phyloP scores from a whole-genome alignment of 2,888 invertebrate species.

The Lathronympha strigana region DNA sequence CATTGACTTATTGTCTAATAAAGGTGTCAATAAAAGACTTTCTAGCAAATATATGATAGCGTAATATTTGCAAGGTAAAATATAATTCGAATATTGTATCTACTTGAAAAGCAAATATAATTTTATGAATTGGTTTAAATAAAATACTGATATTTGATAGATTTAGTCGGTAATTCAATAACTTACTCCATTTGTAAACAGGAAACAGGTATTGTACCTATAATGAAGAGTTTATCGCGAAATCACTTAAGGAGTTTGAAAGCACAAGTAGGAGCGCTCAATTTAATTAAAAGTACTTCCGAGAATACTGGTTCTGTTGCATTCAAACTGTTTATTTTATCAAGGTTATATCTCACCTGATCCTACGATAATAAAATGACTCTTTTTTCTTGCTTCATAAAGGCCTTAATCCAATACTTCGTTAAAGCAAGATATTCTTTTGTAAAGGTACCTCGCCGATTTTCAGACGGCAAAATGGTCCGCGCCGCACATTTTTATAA shows the following conservation, averaged over 20 bases:
- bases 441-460: constrained; percentile 8
- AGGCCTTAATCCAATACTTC: not conserved
- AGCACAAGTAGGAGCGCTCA: constrained; percentile 62
- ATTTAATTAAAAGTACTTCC: constrained; percentile 70
- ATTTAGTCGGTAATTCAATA: not conserved
- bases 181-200: constrained; percentile 24
- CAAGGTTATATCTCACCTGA: not conserved
- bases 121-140: no score
- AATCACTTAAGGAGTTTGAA: constrained; percentile 69
- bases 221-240: constrained; percentile 65
- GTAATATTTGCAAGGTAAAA: no score
- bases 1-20: no score
- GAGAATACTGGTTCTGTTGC: constrained; percentile 34
- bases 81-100: no score
- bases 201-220: constrained; percentile 41
- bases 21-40: no score
- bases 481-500: constrained; percentile 40
- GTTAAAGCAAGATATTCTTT: not conserved
- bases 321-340: constrained; percentile 8
- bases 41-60: no score
- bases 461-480: constrained; percentile 32
- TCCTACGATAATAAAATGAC: not conserved
- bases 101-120: no score
- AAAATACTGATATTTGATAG: no score
- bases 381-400: not conserved